Evolutionary conservation across 2,113 vertebrate genomes (phyloP), one percentile per base, ranked within the genome.

Genomic region (Semicossyphus pulcher): DNA sequence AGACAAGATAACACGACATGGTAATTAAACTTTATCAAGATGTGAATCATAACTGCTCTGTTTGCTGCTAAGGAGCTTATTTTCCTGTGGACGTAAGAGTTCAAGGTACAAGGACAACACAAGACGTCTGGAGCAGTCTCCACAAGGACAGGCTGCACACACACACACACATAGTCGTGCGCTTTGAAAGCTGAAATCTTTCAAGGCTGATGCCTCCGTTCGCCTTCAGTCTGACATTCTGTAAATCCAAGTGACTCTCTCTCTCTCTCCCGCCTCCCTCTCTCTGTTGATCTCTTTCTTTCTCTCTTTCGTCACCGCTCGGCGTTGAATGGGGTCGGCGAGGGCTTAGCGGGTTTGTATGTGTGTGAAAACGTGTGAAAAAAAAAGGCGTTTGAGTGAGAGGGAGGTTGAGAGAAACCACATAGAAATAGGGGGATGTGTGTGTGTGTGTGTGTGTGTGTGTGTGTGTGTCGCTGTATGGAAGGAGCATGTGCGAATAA

Each of bases 231-330:
- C 75, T 63, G 45, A 75, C 53, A 21, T 70, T 67, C 39, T 60
- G 37, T 45, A 62, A 85, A 89, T 77, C 71, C 62, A 63, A 75
- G 25, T 12, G 36, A 57, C 74, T 36, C 14, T 10, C 72, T 64
- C 71, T 2, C 53, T 7, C 28, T 20, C 53, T 44, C 60, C 65
- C 3, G 7, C 25, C 44, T 60, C 62, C 25, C 26, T 34, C 63
- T 12, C 60, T 63, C n/a, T 41, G 67, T 25, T 34, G n/a, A n/a
- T n/a, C n/a, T 57, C 65, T 59, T 8, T 10, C n/a, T 26, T 39
- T 49, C 64, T 53, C 53, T 47, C 44, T 70, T 49, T 73, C 34
- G 53, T 78, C 52, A 63, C 49, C 64, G 29, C 37, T 75, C 20
- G 7, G 59, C 28, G 14, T 28, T 68, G 76, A 84, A 71, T 53